These are phyloP conservation scores for Trileptium ribeirensis DNA, from an alignment of 2,888 invertebrate genomes.

Conservation along the genomic window DNA sequence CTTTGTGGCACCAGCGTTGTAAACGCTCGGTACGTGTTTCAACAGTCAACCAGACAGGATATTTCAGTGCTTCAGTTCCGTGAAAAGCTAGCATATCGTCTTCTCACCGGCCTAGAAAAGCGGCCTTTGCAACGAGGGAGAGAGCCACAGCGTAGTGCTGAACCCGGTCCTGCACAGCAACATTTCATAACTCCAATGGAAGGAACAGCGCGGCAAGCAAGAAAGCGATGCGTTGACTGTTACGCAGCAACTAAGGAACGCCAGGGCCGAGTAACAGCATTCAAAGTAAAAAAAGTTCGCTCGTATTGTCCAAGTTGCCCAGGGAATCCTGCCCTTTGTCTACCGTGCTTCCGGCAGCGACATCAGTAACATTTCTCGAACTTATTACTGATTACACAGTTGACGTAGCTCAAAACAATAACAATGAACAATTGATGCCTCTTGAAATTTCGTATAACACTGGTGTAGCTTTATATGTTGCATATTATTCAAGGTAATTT, in stretches of 20 bases:
- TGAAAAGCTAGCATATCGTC: background rate
- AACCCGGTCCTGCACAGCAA: too few relatives aligned
- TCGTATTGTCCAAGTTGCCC: background rate
- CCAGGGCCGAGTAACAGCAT: background rate
- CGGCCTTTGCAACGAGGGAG: background rate
- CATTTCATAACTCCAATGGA: too few relatives aligned
- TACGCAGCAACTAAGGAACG: background rate
- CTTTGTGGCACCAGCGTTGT: conserved; percentile 46
- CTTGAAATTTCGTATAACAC: too few relatives aligned
- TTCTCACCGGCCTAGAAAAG: background rate
- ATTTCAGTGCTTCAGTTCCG: background rate
- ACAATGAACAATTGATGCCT: too few relatives aligned
- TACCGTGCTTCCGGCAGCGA: background rate
- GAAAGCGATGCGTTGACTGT: background rate
- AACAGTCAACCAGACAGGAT: background rate
- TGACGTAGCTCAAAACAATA: too few relatives aligned
- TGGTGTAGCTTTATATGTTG: too few relatives aligned
- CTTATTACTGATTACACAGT: too few relatives aligned
- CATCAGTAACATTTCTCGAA: background rate
- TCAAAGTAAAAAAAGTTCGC: background rate
- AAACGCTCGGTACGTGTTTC: conserved; percentile 42
- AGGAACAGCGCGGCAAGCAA: background rate
- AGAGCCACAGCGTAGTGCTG: too few relatives aligned
- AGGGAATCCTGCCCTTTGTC: background rate
- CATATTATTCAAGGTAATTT: too few relatives aligned